Conservation (phyloP, 2,888 invertebrate species). For the Ditylenchus weischeri region DNA sequence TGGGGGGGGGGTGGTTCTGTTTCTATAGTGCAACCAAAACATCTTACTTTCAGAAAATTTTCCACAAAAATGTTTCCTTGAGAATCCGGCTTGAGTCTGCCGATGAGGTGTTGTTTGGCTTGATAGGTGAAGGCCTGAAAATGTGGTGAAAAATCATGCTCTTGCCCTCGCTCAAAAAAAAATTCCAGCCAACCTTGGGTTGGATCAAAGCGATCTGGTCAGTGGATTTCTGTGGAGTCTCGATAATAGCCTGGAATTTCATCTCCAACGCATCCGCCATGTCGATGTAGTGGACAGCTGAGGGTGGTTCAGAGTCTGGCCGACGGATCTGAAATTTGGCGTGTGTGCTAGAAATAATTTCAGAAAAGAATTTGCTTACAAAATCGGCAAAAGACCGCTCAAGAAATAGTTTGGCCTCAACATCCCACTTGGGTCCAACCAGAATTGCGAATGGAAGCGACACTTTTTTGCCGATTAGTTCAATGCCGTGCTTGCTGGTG, state of each 20-base stretch:
- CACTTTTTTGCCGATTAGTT: conserved; percentile 53
- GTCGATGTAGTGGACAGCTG: conserved; percentile 45
- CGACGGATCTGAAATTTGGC: conserved; percentile 35
- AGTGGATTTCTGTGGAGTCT: conserved; percentile 56
- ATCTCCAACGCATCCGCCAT: conserved; percentile 57
- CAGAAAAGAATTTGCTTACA: conserved; percentile 27
- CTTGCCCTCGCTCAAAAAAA: too few species aligned
- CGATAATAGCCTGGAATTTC: conserved; percentile 58
- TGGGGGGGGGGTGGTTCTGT: too few species aligned
- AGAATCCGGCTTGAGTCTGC: conserved; percentile 49
- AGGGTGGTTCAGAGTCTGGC: conserved; percentile 53
- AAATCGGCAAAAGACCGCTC: conserved; percentile 52
- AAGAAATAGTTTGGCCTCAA: conserved; percentile 56
- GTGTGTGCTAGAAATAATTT: background rate
- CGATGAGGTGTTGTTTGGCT: conserved; percentile 50
- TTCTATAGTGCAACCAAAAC: too few species aligned
- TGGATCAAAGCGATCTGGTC: conserved; percentile 53
- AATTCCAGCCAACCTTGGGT: conserved; percentile 33
- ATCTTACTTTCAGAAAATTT: conserved; percentile 54
- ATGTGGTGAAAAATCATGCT: too few species aligned
- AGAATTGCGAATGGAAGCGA: conserved; percentile 57
- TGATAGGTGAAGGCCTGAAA: conserved; percentile 17
- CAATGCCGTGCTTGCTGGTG: conserved; percentile 51
- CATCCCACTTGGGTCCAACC: conserved; percentile 56
- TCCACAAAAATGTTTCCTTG: conserved; percentile 45